Conservation (phyloP, 2,113 vertebrate genomes). For the Myiozetetes cayanensis region DNA sequence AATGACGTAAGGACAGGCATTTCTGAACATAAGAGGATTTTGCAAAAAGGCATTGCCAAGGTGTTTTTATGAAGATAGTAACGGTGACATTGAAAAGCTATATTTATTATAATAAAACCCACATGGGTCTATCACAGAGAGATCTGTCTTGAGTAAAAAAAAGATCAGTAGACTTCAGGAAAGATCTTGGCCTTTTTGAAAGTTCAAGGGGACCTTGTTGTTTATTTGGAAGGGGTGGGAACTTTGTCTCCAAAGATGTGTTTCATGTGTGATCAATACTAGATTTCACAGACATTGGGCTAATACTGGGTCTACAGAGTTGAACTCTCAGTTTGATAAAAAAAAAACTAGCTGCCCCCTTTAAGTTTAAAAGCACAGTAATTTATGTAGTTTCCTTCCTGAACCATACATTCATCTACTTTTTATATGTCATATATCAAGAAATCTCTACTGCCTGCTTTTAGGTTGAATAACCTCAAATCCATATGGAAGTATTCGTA, state of each 20-base stretch:
- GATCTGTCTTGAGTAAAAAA: not conserved
- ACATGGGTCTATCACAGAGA: not conserved
- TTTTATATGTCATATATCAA: not conserved
- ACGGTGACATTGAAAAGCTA: not conserved
- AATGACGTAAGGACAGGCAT: not conserved
- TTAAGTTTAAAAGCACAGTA: not conserved
- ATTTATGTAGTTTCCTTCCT: not conserved
- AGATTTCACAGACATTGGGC: not conserved
- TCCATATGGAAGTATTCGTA: not conserved
- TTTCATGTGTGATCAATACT: not conserved
- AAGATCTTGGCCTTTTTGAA: not conserved
- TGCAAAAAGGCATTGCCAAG: not conserved
- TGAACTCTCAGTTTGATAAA: not conserved
- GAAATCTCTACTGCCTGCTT: not conserved
- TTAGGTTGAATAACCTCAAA: not conserved
- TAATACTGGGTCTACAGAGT: not conserved
- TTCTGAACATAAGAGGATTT: not conserved
- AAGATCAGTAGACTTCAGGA: not conserved
- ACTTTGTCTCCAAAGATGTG: not conserved
- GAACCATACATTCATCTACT: not conserved
- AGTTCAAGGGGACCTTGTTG: not conserved
- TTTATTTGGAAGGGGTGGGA: not conserved
- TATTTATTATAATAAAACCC: not conserved
- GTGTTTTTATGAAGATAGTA: not conserved
- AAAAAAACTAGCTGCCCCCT: rapidly evolving